phyloP scores from a whole-genome alignment of 2,797 vertebrate species.

The Carduelis carduelis region DNA sequence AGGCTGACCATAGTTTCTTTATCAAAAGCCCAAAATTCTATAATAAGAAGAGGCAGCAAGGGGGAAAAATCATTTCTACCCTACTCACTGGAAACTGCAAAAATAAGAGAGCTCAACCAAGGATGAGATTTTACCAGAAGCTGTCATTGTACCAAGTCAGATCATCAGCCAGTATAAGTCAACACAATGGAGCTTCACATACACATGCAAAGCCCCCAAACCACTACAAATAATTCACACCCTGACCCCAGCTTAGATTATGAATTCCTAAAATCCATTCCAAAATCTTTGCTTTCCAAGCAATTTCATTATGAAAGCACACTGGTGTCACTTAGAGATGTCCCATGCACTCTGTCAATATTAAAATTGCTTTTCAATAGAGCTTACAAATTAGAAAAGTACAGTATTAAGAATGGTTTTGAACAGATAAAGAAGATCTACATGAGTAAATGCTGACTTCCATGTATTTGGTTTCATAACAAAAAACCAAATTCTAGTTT shows the following conservation, averaged over 20 bases:
- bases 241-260: not conserved
- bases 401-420: not conserved
- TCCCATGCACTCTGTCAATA: not conserved
- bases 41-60: not conserved
- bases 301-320: not conserved
- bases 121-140: not conserved
- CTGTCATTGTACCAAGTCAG: not conserved
- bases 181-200: not conserved
- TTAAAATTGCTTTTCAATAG: not conserved
- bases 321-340: not conserved
- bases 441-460: not conserved
- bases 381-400: not conserved
- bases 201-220: not conserved
- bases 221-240: not conserved
- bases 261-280: not conserved
- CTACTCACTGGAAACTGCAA: not conserved
- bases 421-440: not conserved
- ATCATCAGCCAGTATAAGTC: not conserved
- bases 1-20: not conserved
- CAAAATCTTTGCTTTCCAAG: not conserved
- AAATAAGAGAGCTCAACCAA: not conserved
- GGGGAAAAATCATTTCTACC: not conserved
- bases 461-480: not conserved
- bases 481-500: not conserved
- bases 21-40: not conserved